A percentile compares a stretch with the other conserved stretches of the same genome.
phyloP scores from a whole-genome alignment of 2,888 invertebrate genomes.

The Hirtodrosophila alboralis region DNA sequence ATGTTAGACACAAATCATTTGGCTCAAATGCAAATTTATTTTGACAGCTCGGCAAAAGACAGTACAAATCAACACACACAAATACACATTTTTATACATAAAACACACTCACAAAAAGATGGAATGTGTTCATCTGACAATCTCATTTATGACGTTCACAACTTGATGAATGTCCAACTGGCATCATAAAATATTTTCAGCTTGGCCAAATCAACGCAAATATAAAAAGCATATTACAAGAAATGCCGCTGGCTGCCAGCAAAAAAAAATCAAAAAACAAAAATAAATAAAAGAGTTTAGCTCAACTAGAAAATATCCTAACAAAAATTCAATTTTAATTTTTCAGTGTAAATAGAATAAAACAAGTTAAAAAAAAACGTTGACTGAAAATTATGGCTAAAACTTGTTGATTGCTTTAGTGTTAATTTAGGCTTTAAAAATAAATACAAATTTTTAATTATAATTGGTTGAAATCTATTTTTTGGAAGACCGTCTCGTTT shows the following conservation, averaged over 20 bases:
- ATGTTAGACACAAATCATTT: constrained; percentile 20
- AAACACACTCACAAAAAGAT: constrained; percentile 1
- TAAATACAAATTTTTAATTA: too few species aligned
- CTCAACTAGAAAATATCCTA: accelerated
- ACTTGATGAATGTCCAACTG: constrained; percentile 63
- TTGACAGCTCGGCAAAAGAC: constrained; percentile 47
- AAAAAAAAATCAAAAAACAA: constrained; percentile 12
- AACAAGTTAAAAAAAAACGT: too few species aligned
- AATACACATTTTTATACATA: background rate
- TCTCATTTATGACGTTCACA: constrained; percentile 58
- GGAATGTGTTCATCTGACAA: constrained; percentile 55
- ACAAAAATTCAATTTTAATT: too few species aligned
- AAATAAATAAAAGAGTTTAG: background rate
- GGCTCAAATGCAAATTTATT: constrained; percentile 56
- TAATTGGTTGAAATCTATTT: too few species aligned
- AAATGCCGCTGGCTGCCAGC: constrained; percentile 28
- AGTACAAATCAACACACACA: constrained; percentile 6
- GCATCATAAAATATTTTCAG: constrained; percentile 49
- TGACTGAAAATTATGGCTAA: too few species aligned
- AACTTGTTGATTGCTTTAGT: too few species aligned
- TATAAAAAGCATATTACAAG: constrained; percentile 58
- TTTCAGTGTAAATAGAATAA: too few species aligned
- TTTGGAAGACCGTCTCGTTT: too few species aligned
- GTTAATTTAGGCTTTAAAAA: too few species aligned
- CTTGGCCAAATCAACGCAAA: constrained; percentile 54